Conservation (phyloP, 2,888 invertebrate genomes). For the Epistrophe grossulariae region DNA sequence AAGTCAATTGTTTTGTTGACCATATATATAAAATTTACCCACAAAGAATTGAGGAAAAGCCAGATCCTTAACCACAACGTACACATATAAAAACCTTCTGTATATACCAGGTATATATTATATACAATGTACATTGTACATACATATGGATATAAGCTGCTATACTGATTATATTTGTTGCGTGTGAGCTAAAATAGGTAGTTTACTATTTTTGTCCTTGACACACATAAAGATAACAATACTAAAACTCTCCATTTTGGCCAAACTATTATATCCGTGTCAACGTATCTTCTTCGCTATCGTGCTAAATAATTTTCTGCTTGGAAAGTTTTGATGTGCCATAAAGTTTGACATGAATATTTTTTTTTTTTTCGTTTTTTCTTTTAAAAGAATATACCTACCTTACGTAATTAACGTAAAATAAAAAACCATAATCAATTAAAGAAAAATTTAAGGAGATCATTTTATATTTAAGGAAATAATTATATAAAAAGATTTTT, state of each 20-base stretch:
- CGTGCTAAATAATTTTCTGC: not conserved
- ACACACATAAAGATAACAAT: not conserved
- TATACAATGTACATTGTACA: too few relatives aligned
- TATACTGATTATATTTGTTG: not conserved
- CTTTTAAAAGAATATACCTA: not conserved
- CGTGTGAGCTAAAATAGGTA: constrained; percentile 4
- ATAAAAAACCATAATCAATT: not conserved
- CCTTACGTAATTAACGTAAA: not conserved
- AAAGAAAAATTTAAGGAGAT: not conserved
- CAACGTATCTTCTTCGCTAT: not conserved
- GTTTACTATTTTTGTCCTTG: not conserved
- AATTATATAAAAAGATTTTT: too few relatives aligned
- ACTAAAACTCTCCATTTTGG: constrained; percentile 5
- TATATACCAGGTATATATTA: too few relatives aligned
- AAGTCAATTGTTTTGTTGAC: constrained; percentile 9
- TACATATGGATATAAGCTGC: too few relatives aligned
- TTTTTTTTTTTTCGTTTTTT: not conserved
- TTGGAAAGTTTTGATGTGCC: not conserved
- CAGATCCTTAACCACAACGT: not conserved
- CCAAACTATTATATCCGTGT: constrained; percentile 6
- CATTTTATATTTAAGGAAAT: too few relatives aligned
- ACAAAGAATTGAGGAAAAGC: not conserved
- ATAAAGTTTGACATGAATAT: constrained; percentile 6
- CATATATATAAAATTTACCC: constrained; percentile 12
- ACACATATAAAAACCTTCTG: not conserved